Evolutionary conservation across 2,797 vertebrate genomes (phyloP).

Genomic region (Leuciscus waleckii): DNA sequence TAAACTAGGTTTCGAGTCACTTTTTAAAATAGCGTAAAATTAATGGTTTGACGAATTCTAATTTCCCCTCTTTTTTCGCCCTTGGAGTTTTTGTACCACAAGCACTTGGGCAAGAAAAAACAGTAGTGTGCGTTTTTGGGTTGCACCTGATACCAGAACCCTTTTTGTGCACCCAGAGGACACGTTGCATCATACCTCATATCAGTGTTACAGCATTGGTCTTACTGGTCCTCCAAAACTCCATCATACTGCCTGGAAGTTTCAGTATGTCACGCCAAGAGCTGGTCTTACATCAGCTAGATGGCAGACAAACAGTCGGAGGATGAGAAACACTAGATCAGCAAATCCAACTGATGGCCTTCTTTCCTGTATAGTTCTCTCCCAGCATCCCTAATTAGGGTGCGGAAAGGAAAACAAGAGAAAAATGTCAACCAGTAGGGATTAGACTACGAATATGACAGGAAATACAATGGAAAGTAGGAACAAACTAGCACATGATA

Average conservation of each 20-base stretch:
- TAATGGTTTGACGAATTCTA: neutral
- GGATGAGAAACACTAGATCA: constrained; percentile 23
- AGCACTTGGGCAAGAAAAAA: neutral
- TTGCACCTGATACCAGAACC: constrained; percentile 11
- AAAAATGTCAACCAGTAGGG: constrained; percentile 10
- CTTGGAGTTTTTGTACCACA: neutral
- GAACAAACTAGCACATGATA: neutral
- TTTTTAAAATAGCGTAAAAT: neutral
- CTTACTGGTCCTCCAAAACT: neutral
- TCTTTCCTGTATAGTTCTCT: constrained; percentile 17
- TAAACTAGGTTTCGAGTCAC: neutral
- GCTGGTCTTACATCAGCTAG: constrained; percentile 59
- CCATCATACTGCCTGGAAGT: constrained; percentile 1
- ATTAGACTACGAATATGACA: neutral
- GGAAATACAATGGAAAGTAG: neutral
- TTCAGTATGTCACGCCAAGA: constrained; percentile 44
- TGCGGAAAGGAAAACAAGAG: neutral
- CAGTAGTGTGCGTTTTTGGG: neutral
- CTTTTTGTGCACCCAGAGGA: constrained; percentile 9
- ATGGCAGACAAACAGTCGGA: constrained; percentile 41
- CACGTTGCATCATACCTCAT: constrained; percentile 38
- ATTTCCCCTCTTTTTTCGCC: neutral
- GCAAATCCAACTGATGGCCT: constrained; percentile 3
- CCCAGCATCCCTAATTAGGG: constrained; percentile 28
- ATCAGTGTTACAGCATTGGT: neutral